phyloP scores from a whole-genome alignment of 2,113 vertebrate genomes.

The Nibea coibor region DNA sequence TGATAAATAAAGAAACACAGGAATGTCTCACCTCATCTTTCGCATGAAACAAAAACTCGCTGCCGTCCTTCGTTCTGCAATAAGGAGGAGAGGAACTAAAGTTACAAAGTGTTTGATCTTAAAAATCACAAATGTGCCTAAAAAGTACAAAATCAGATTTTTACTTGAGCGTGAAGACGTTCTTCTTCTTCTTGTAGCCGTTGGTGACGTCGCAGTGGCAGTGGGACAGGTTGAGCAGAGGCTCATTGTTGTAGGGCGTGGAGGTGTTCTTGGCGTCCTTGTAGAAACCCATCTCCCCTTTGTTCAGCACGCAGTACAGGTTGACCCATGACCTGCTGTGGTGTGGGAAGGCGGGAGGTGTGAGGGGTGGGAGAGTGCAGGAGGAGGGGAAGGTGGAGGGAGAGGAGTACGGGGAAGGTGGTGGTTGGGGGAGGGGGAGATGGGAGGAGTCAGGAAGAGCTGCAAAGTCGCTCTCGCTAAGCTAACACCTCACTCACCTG shows the following conservation, averaged over 20 bases:
- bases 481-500: conserved; percentile 84
- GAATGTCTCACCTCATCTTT: conserved; percentile 91
- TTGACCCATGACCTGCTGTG: conserved; percentile 94
- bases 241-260: conserved; percentile 89
- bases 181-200: conserved; percentile 98
- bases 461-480: conserved; percentile 66
- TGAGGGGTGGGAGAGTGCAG: conserved; percentile 1
- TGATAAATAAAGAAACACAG: not conserved
- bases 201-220: conserved; percentile 90
- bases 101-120: not conserved
- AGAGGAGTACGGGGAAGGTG: conserved; percentile 28
- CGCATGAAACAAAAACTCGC: conserved; percentile 93
- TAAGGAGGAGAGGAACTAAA: conserved; percentile 30
- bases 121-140: not conserved
- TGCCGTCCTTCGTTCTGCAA: conserved; percentile 91
- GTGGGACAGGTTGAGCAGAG: conserved; percentile 87
- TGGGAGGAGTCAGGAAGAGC: conserved; percentile 65
- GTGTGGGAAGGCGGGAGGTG: conserved; percentile 47
- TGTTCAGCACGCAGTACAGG: conserved; percentile 94
- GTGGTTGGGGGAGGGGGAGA: conserved; percentile 47
- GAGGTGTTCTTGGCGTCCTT: conserved; percentile 91
- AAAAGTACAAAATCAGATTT: conserved; percentile 3
- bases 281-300: conserved; percentile 95
- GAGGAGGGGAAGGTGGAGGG: not conserved
- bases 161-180: conserved; percentile 96